Evolutionary conservation across 2,797 vertebrate species (phyloP), one percentile per base, ranked within the genome.

Genomic region (Siniperca undulata): DNA sequence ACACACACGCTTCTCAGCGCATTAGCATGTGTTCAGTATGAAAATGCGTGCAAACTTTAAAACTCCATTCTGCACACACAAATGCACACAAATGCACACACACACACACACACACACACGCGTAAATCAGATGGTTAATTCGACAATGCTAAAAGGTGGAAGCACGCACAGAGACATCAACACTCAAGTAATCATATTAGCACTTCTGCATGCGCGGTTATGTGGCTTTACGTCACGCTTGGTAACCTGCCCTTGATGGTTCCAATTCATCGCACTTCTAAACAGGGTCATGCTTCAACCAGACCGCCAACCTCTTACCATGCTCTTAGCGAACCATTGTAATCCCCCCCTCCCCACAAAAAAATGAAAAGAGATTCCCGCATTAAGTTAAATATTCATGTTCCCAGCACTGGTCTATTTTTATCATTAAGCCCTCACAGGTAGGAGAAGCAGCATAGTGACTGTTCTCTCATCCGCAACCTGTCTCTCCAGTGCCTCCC

Each of bases 371-470:
- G 58, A 92, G 86, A 93, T 91, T 86, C 89, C 93, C 73, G 95
- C 94, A 95, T 94, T 88, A 91, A 94, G 92, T 94, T 93, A 94
- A 95, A 95, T 95, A 95, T 94, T 94, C 93, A 95, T 95, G 93
- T 90, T 91, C 84, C 87, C 80, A 88, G 82, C 62, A 38, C 81
- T 74, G 74, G 81, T 94, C 92, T 94, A 93, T 94, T 94, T 94
- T 93, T 93, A 94, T 93, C 92, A 92, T 92, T 91, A 88, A 92
- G 88, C 90, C 90, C 85, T 94, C 77, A 89, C 91, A 94, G 92
- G 93, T 93, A 93, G 79, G 70, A 88, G 80, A 90, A 83, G 85
- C 87, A 86, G 87, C 85, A 89, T 74, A 86, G 89, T 90, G 91
- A 92, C 90, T 90, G 85, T 84, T 91, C 89, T 87, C 81, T 90